A percentile compares a stretch with the other conserved stretches of the same genome.
Evolutionary conservation across 2,797 vertebrate species (phyloP).

Genomic region (Scolopax bukidnonensis): DNA sequence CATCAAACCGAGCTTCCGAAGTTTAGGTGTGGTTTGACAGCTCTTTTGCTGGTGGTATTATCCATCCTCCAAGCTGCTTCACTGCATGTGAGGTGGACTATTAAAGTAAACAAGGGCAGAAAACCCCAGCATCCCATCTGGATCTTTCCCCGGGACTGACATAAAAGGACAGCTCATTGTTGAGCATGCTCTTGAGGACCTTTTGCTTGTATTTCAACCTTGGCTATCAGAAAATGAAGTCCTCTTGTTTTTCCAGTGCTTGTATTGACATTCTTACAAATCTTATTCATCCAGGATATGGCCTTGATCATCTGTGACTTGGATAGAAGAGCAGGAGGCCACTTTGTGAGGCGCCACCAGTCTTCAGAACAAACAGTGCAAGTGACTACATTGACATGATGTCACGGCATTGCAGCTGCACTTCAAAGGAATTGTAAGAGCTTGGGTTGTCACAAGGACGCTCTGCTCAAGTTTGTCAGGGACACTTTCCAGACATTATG

Average conservation of each 20-base stretch:
- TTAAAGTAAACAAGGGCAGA: not conserved
- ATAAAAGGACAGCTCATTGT: not conserved
- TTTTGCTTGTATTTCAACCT: constrained; percentile 20
- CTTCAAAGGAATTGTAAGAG: constrained; percentile 65
- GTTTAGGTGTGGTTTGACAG: not conserved
- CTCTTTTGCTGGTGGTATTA: not conserved
- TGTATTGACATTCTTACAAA: not conserved
- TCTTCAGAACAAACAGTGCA: constrained; percentile 57
- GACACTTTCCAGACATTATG: constrained; percentile 20
- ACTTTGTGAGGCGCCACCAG: constrained; percentile 32
- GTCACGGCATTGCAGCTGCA: constrained; percentile 19
- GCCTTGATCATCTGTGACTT: constrained; percentile 46
- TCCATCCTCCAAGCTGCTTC: not conserved
- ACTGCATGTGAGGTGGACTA: not conserved
- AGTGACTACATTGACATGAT: constrained; percentile 44
- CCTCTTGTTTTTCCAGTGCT: not conserved
- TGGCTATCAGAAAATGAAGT: not conserved
- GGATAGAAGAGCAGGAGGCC: constrained; percentile 15
- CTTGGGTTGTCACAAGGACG: constrained; percentile 49
- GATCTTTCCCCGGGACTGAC: not conserved
- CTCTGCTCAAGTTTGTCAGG: constrained; percentile 50
- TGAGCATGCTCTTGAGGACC: not conserved
- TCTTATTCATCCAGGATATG: not conserved
- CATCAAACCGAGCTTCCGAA: not conserved
- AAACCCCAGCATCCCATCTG: not conserved